phyloP scores from a whole-genome alignment of 2,888 invertebrate genomes.

The Patella pellucida region DNA sequence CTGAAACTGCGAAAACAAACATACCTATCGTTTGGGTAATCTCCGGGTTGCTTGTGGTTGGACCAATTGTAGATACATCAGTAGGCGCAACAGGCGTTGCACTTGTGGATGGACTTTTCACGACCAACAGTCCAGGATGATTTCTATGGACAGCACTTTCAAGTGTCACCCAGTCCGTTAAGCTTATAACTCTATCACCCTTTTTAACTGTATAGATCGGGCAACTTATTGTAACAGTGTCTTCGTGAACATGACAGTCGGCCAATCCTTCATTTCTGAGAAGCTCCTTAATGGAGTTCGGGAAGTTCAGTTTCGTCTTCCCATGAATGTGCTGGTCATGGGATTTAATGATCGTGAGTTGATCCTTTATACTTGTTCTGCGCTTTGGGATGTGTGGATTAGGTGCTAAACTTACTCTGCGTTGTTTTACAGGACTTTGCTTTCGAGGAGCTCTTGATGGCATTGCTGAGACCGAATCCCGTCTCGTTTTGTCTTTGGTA shows the following conservation, averaged over 20 bases:
- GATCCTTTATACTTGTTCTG: constrained; percentile 16
- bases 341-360: not conserved
- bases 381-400: constrained; percentile 15
- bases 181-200: not conserved
- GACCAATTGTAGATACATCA: too few species aligned
- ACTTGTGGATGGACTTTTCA: too few species aligned
- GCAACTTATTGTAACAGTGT: too few species aligned
- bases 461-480: constrained; percentile 16
- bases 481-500: constrained; percentile 10
- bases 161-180: too few species aligned
- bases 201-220: not conserved
- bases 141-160: too few species aligned
- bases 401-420: constrained; percentile 12
- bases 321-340: not conserved
- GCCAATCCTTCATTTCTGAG: not conserved
- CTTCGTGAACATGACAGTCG: too few species aligned
- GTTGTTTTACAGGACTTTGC: constrained; percentile 1
- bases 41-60: too few species aligned
- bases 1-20: too few species aligned
- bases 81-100: too few species aligned
- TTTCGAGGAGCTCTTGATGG: not conserved
- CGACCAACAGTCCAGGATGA: too few species aligned
- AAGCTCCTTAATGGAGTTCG: not conserved
- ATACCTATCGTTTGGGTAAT: too few species aligned
- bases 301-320: too few species aligned